Base-by-base conservation (phyloP, 92 coral and sea anemone genomes). In the Scolanthus callimorphus region DNA sequence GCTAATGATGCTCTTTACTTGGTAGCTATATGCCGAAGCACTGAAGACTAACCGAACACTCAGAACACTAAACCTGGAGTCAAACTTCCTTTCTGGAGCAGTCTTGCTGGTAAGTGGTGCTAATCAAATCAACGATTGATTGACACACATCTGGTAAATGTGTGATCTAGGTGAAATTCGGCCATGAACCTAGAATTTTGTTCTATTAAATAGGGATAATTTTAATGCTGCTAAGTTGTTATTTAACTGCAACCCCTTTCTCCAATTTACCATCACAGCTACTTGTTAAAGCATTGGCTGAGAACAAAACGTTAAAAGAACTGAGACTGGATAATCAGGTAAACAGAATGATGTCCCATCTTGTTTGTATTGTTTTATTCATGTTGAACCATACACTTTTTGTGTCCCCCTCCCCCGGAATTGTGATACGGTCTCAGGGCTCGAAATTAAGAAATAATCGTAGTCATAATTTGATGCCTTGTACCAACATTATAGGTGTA, bases 321-420 rank as follows among this genome's bases (percentile, higher is more conserved):
- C 77, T 92, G 38, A 82, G 91, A 54, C 68, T 92, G 26, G 83
- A 95, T 27, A 92, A 92, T 26, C 98, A 92, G 96, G 97, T 91
- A 17, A 17, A 34, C 6, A 6, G 41, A 15, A 6, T 34, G 15
- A 6, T 34, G 15, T 34, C 41, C 15, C 15, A n/a, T n/a, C n/a
- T n/a, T n/a, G n/a, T n/a, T n/a, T n/a, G n/a, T n/a, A n/a, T n/a
- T n/a, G n/a, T n/a, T n/a, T n/a, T n/a, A n/a, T n/a, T n/a, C n/a
- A n/a, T n/a, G n/a, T n/a, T n/a, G n/a, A n/a, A n/a, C n/a, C n/a
- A 60, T 54, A 3, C 25, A 34, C 43, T 6, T 34, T 6, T 34
- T 34, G 15, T 6, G 6, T 6, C 9, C 43, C 15, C 15, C 43
- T 34, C 43, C 43, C 43, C n/a, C n/a, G n/a, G n/a, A n/a, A n/a